Conservation (phyloP, 2,888 invertebrate species). For the Drosophila recens region DNA sequence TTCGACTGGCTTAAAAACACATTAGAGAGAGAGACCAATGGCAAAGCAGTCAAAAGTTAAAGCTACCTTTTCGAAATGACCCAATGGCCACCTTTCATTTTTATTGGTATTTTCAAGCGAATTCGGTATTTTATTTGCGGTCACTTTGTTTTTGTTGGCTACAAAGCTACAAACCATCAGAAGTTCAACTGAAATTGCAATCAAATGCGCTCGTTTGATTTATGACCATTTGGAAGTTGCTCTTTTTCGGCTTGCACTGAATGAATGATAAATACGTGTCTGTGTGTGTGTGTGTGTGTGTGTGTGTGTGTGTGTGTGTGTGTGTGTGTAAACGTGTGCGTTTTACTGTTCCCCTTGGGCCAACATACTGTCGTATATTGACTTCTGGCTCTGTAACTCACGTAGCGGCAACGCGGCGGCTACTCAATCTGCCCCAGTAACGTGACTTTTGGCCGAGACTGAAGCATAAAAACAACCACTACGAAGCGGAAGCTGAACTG, state of each 20-base stretch:
- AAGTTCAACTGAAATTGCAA: conserved; percentile 60
- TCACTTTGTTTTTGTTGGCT: conserved; percentile 15
- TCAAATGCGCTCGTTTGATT: conserved; percentile 66
- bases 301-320: conserved; percentile 54
- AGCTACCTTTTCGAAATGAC: background rate
- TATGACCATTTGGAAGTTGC: conserved; percentile 45
- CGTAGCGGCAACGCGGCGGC: conserved; percentile 52
- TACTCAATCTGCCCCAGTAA: conserved; percentile 54
- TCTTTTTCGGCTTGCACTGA: conserved; percentile 45
- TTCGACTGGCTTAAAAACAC: conserved; percentile 3
- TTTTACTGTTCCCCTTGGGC: conserved; percentile 44
- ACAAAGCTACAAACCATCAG: conserved; percentile 12
- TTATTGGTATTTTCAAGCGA: conserved; percentile 1
- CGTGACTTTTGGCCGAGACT: conserved; percentile 59
- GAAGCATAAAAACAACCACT: background rate
- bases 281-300: background rate
- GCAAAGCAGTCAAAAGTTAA: conserved; percentile 2
- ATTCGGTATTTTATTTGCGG: background rate
- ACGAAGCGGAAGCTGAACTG: background rate
- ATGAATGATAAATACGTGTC: conserved; percentile 13
- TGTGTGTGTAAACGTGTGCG: conserved; percentile 55
- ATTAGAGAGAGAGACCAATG: background rate
- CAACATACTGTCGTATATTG: conserved; percentile 65
- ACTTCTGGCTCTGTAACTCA: conserved; percentile 58
- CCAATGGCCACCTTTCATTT: background rate